These are phyloP conservation scores for Montipora sp. DNA, from an alignment of 64 coral and sea anemone species.

Conservation along the genomic window DNA sequence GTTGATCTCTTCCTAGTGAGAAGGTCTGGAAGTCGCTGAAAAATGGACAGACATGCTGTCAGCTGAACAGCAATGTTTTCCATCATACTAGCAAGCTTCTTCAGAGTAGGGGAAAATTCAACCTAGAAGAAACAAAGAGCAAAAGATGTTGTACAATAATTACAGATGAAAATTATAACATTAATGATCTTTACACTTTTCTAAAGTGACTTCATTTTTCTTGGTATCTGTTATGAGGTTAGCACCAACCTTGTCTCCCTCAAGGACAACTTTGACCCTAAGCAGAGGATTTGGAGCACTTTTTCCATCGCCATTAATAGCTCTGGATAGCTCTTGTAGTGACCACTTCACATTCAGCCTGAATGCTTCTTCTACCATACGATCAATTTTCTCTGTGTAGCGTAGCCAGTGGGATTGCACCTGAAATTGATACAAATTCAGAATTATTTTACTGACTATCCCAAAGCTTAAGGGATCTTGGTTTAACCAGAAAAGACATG, in stretches of 20 bases:
- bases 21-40: constrained; percentile 91
- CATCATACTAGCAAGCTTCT: constrained; percentile 99
- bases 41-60: constrained; percentile 86
- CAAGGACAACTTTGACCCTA: constrained; percentile 95
- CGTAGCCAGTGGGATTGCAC: constrained; percentile 97
- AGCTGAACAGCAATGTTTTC: constrained; percentile 88
- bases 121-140: constrained; percentile 54
- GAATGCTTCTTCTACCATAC: constrained; percentile 99
- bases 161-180: too few relatives aligned
- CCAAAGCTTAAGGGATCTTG: background rate
- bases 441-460: background rate
- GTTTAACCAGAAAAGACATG: background rate
- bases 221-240: background rate
- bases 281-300: constrained; percentile 94
- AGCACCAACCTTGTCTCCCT: constrained; percentile 88
- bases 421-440: constrained; percentile 50
- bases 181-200: too few relatives aligned
- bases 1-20: constrained; percentile 84
- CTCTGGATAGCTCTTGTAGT: constrained; percentile 92
- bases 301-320: constrained; percentile 99
- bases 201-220: background rate
- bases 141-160: background rate
- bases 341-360: constrained; percentile 99
- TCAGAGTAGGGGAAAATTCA: constrained; percentile 95
- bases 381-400: constrained; percentile 98